Base-by-base conservation (phyloP, 2,797 vertebrate genomes). In the Syndactyla subalaris region DNA sequence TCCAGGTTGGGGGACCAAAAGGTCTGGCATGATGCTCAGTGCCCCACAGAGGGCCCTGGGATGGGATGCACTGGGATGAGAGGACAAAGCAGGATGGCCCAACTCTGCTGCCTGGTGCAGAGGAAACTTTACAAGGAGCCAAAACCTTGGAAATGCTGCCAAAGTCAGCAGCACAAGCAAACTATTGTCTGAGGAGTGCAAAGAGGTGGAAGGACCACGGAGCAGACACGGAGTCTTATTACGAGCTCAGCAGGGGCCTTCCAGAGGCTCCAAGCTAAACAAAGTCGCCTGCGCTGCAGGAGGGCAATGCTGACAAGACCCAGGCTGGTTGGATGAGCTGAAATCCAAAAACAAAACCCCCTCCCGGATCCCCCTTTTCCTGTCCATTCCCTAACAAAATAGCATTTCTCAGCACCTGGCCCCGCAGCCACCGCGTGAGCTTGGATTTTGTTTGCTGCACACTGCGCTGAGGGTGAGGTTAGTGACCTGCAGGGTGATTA, bases 181-280 rank as follows among this genome's bases (percentile, higher is more conserved):
- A 39, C 79, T 78, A 73, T 95, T 88, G 93, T 95, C 85, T 88
- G 85, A 80, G 68, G 72, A 94, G 89, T 45, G 85, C 89, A 80
- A 19, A 95, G 93, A 89, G 79, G 73, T 94, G 79, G 92, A 90
- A 93, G 79, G 85, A 88, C 46, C 16, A 9, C 0, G 2, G 88
- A 88, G 58, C 6, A 1, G 87, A 89, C 89, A 63, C 16, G 41
- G 89, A 85, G 46, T 95, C 93, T 95, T 87, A 41, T 92, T 89
- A 83, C 57, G 2, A 62, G 75, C 93, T 23, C 85, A 81, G 90
- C 62, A 2, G 3, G 76, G 88, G 68, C 38, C 65, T 89, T 85
- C 20, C 4, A 41, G 83, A 77, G 65, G 34, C 70, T 93, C 70
- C 84, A 91, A 95, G 75, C 55, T 81, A 88, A 95, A 94, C 91